Evolutionary conservation across 35 echinoderm and acorn worm species (phyloP), one percentile per base, ranked within the genome.

Genomic region (Anneissia japonica): DNA sequence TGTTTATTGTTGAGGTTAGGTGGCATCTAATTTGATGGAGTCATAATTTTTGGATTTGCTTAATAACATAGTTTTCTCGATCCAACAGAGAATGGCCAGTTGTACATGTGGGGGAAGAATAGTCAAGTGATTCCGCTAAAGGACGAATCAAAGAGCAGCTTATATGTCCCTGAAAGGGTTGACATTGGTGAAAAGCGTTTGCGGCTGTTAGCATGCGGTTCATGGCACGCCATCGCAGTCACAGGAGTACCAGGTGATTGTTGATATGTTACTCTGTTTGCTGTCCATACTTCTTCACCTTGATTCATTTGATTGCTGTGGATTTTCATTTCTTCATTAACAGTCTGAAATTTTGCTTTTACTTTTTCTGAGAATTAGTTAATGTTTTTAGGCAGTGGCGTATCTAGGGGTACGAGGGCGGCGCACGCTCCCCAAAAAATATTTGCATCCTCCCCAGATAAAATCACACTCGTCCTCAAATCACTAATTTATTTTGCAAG

Each of bases 61-160:
- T n/a, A n/a, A n/a, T n/a, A n/a, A n/a, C n/a, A n/a, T n/a, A n/a
- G n/a, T n/a, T n/a, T n/a, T 64, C 40, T 43, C 14, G 40, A 6
- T 6, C 14, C 40, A 43, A 43, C 92, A 98, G 95, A 77, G 28
- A 86, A 91, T 89, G 95, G 91, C 23, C 29, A 80, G 29, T 72
- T 98, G 35, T 91, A 84, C 72, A 93, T 98, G 95, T 98, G 95
- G 95, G 95, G 95, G 40, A 98, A 88, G 78, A 98, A 87, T 75
- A 91, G 83, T 79, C 91, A 98, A 32, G 86, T 91, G 7, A 91
- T 98, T 13, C 64, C 31, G 10, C 3, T 86, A 1, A 77, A 40
- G 17, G 64, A 89, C 39, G 87, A 81, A 11, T 78, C 90, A 2
- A 83, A 64, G 10, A 43, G 29, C 37, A 77, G 56, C 77, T 76